Percentiles rank a stretch among this genome's conserved stretches.
Evolutionary conservation across 2,797 vertebrate species (phyloP).

Genomic region (Tadarida brasiliensis): DNA sequence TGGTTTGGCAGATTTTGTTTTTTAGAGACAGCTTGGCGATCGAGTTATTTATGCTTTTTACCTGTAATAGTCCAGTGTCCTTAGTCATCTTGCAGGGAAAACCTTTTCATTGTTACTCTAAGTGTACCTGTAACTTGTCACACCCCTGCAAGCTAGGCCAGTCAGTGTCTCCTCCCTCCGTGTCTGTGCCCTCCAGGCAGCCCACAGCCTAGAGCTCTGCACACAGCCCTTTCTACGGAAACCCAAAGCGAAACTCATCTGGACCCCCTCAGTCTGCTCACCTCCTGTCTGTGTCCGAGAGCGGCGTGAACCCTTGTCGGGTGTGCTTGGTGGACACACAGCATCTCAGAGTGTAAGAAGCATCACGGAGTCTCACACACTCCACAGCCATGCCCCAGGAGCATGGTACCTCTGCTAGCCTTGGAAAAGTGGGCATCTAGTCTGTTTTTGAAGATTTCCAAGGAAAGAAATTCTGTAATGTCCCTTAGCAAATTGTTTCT

Average conservation of each 20-base stretch:
- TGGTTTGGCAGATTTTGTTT: not conserved
- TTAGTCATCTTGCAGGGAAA: not conserved
- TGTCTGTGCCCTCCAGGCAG: too few species aligned
- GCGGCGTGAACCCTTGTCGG: not conserved
- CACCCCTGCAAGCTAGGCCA: not conserved
- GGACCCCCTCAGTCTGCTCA: not conserved
- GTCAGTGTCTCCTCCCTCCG: accelerated
- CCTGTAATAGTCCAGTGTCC: not conserved
- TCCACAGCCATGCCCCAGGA: accelerated
- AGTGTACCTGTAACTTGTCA: not conserved
- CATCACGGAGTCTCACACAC: not conserved
- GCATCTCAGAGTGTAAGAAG: not conserved
- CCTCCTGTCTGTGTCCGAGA: not conserved
- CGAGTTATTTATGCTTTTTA: not conserved
- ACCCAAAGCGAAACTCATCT: not conserved
- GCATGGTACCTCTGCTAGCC: not conserved
- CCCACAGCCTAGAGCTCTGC: not conserved
- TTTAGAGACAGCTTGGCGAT: not conserved
- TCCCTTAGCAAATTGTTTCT: conserved; percentile 41
- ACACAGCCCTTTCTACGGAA: not conserved
- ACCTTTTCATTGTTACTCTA: not conserved
- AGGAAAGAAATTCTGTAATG: not conserved
- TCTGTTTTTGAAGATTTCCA: conserved; percentile 42
- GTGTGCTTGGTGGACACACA: not conserved
- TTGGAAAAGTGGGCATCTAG: not conserved